Conservation (phyloP, 2,113 vertebrate genomes). For the Polypterus senegalus region DNA sequence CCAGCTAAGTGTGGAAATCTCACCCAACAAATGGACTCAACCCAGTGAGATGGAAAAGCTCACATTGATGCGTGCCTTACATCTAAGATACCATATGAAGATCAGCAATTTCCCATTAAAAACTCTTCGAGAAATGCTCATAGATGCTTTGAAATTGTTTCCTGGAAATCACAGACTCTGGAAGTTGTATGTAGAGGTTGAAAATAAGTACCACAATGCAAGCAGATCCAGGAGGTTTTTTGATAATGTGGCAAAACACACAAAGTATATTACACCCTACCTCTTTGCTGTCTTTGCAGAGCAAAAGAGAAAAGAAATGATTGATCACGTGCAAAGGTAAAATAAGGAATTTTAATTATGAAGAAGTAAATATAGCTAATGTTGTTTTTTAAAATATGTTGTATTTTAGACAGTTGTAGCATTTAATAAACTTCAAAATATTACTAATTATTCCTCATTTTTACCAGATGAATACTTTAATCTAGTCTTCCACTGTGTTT, state of each 20-base stretch:
- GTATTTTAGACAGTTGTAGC: no score
- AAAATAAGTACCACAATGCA: conserved; percentile 67
- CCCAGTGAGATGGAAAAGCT: conserved; percentile 49
- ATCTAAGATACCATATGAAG: conserved; percentile 65
- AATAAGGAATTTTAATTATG: background rate
- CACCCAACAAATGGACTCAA: conserved; percentile 12
- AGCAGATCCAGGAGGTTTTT: conserved; percentile 76
- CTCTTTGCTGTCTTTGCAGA: conserved; percentile 81
- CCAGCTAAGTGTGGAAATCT: conserved; percentile 10
- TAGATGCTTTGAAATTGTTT: conserved; percentile 50
- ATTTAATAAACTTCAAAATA: no score
- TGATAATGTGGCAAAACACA: conserved; percentile 48
- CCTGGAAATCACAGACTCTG: conserved; percentile 64
- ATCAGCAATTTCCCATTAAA: conserved; percentile 57
- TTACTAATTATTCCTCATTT: no score
- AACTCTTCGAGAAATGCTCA: conserved; percentile 60
- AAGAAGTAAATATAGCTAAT: no score
- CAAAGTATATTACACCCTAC: conserved; percentile 57
- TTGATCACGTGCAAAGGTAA: conserved; percentile 73
- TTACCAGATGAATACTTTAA: background rate
- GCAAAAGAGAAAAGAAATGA: conserved; percentile 69
- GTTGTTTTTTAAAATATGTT: no score
- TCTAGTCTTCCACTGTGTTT: conserved; percentile 1
- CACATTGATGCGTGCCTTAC: conserved; percentile 54
- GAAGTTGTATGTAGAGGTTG: conserved; percentile 65